A percentile compares a stretch with the other conserved stretches of the same genome.
phyloP scores from a whole-genome alignment of 2,113 vertebrate genomes.

The Ariopsis seemanni region DNA sequence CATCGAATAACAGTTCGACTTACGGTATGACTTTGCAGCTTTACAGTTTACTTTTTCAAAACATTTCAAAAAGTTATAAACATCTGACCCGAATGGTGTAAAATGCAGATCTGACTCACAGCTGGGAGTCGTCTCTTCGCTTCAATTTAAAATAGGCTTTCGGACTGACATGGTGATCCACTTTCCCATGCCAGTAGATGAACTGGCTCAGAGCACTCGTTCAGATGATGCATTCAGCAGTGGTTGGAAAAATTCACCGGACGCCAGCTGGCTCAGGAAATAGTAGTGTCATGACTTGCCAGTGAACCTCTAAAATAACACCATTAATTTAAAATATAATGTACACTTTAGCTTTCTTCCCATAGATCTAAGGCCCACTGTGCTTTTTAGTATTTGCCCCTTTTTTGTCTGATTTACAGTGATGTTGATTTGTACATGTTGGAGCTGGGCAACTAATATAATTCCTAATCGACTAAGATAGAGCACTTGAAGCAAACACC shows the following conservation, averaged over 20 bases:
- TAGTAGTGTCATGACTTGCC: conserved; percentile 18
- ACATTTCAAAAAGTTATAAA: not conserved
- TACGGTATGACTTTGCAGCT: not conserved
- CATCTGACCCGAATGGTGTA: not conserved
- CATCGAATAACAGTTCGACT: not conserved
- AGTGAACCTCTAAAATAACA: conserved; percentile 23
- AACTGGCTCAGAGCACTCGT: conserved; percentile 1
- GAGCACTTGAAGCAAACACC: not conserved
- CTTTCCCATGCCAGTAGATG: conserved; percentile 33
- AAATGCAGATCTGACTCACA: not conserved
- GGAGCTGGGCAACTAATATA: not conserved
- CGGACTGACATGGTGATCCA: conserved; percentile 16
- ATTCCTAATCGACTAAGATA: not conserved
- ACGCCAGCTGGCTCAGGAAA: conserved; percentile 29
- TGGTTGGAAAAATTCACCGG: conserved; percentile 25
- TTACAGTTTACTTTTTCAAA: not conserved
- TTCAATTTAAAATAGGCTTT: conserved; percentile 9
- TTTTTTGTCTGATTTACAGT: not conserved
- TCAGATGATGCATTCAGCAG: conserved; percentile 19
- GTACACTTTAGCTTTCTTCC: conserved; percentile 12
- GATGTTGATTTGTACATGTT: not conserved
- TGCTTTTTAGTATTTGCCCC: not conserved
- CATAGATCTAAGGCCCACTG: not conserved
- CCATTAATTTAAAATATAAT: conserved; percentile 30
- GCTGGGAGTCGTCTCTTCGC: conserved; percentile 1